Base-by-base conservation (phyloP, 2,797 vertebrate species). In the Borostomias antarcticus region DNA sequence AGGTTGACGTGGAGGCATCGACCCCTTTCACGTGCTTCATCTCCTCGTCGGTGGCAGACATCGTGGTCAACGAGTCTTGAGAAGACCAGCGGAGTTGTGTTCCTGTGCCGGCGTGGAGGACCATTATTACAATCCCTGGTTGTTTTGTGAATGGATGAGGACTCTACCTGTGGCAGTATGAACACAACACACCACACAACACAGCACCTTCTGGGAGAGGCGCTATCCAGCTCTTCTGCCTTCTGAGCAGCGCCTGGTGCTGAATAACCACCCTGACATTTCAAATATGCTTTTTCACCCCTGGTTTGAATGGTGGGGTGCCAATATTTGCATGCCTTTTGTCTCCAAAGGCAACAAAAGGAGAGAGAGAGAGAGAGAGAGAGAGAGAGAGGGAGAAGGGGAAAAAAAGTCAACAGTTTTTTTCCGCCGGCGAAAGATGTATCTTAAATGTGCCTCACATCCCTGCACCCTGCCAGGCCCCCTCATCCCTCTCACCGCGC, bases 271-370 rank as follows among this genome's bases (percentile, higher is more conserved):
- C 69, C 76, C 78, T 90, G 88, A 91, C 89, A 89, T 91, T 91
- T 90, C 78, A 74, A 88, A 85, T 79, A 77, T 40, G 73, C 83
- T 87, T 86, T 84, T 67, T 25, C 76, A 82, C 64, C 70, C 62
- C 56, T 77, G 71, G 68, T 72, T 83, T 81, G 75, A 85, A 81
- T 82, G 80, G 86, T 73, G 63, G 73, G 74, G 75, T 60, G 30
- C 70, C 78, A 88, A 87, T 83, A 91, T 93, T 91, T 91, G 89
- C 88, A 91, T 91, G 81, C 50, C 75, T 88, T 89, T 90, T 88
- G 82, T 90, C 69, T 86, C 72, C 76, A 84, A 86, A 85, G 86
- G 85, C 72, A 79, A 85, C 80, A 88, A 86, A 84, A 79, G 80
- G 77, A 65, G 73, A 72, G 57, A 63, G 58, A 73, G 58, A 71